Percentiles rank a stretch among this genome's conserved stretches.
Conservation (phyloP, 2,797 vertebrate genomes). For the Clarias platycephalus region DNA sequence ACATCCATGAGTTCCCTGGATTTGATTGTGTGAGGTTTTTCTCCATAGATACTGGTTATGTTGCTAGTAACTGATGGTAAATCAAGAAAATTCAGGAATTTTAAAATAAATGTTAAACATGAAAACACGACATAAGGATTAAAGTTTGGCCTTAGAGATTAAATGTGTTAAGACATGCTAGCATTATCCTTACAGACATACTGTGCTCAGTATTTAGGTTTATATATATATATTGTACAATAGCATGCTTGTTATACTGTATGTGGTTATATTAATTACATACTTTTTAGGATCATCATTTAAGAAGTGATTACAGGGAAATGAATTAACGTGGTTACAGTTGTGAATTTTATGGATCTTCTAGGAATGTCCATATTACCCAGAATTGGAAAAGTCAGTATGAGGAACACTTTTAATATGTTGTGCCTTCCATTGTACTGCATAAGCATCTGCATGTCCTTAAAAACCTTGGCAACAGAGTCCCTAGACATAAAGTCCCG, state of each 20-base stretch:
- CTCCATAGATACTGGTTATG: neutral
- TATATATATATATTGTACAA: no score
- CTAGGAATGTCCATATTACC: neutral
- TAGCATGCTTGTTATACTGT: neutral
- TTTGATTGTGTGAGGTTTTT: neutral
- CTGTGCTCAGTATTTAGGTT: neutral
- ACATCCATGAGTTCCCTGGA: neutral
- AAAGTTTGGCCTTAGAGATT: neutral
- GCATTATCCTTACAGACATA: neutral
- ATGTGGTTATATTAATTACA: neutral
- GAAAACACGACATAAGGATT: neutral
- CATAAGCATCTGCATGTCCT: conserved; percentile 6
- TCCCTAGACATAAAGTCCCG: conserved; percentile 36
- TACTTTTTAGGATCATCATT: neutral
- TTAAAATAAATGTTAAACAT: neutral
- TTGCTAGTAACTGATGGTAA: neutral
- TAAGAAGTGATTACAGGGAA: neutral
- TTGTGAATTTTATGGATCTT: neutral
- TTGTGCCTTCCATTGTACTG: conserved; percentile 4
- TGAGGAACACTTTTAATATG: neutral
- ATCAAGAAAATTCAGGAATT: no score
- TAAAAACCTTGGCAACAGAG: conserved; percentile 40
- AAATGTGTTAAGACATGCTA: neutral
- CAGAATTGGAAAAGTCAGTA: neutral
- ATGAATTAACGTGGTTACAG: neutral